Evolutionary conservation across 2,888 invertebrate species (phyloP).

Genomic region (Syrista parreyssii): DNA sequence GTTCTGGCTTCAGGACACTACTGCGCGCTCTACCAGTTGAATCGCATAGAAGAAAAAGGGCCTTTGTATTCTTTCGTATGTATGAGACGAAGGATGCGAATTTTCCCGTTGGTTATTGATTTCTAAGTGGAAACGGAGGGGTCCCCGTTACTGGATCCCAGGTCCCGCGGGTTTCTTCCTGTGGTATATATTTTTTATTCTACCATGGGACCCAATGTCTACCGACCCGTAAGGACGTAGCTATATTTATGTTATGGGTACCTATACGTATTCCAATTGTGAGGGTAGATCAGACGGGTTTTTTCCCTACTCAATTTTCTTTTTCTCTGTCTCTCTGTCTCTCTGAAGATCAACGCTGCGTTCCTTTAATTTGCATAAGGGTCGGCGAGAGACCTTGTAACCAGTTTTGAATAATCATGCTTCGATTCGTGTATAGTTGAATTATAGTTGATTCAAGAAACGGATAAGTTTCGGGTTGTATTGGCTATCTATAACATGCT

Average conservation of each 20-base stretch:
- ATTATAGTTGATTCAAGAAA: not conserved
- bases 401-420: not conserved
- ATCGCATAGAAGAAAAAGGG: not conserved
- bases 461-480: not conserved
- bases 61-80: not conserved
- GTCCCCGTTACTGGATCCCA: not conserved
- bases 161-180: constrained; percentile 3
- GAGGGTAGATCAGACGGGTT: constrained; percentile 1
- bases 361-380: not conserved
- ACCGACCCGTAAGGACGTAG: not conserved
- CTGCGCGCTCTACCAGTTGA: not conserved
- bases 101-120: constrained; percentile 12
- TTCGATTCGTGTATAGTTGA: not conserved
- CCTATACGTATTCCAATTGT: not conserved
- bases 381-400: not conserved
- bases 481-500: not conserved
- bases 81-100: not conserved
- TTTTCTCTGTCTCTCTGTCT: not conserved
- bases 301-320: not conserved
- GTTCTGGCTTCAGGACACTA: not conserved
- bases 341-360: not conserved
- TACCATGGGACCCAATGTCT: not conserved
- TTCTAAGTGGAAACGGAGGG: constrained; percentile 5
- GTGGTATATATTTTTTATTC: not conserved
- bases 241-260: not conserved